Evolutionary conservation across 2,888 invertebrate species (phyloP), one percentile per base, ranked within the genome.

Genomic region (Stenurella melanura): DNA sequence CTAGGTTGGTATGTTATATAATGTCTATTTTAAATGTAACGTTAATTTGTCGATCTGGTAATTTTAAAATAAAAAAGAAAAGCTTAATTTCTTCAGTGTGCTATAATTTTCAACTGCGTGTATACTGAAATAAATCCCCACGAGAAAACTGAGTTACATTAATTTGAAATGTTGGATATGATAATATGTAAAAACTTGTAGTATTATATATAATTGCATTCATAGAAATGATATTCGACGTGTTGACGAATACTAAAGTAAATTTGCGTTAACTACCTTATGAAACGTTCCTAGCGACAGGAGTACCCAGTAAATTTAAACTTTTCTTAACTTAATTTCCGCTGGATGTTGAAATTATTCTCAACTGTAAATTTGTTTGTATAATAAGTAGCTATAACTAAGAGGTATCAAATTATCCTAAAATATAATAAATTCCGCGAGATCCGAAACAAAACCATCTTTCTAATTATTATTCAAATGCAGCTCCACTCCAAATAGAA

Each of bases 401-500:
- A 57, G 18, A 30, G 70, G 34, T 70, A 70, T 70, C 38, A 70
- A 70, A 70, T 70, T 70, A 42, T 60, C 18, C 19, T 34, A 42
- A 42, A 54, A 67, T 26, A 19, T 67, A 19, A 42, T 66, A 50
- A 5, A 42, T 67, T 63, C 56, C 67, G 12, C 17, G 67, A 54
- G 19, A 54, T 21, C 67, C 19, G n/a, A 54, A 67, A 67, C 67
- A 67, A 69, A 12, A 69, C 58, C 69, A 58, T 17, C 17, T 19
- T 38, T 58, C 69, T 18, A 69, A 58, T 58, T 57, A 57, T 57
- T 50, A 26, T 69, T 58, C 69, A 42, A 42, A 60, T 60, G 60
- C 60, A 60, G 10, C 58, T 58, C 21, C 58, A 18, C 38, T 70
- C 19, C 60, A 74, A 77, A 79, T 77, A 70, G 76, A 76, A 74